Evolutionary conservation across 2,797 vertebrate genomes (phyloP), one percentile per base, ranked within the genome.

Genomic region (Rallus crepitans): DNA sequence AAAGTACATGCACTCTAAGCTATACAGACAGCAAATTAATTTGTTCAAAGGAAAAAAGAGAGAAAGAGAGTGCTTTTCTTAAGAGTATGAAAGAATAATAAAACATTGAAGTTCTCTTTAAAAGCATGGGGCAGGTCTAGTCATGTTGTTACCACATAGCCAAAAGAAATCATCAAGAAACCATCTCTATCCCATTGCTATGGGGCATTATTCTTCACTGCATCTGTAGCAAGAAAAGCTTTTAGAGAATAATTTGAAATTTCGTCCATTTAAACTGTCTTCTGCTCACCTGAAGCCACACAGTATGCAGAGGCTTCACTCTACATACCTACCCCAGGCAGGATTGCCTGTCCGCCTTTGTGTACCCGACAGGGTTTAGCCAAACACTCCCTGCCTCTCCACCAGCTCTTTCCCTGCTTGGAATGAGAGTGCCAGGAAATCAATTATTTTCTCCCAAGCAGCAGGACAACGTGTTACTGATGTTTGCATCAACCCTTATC

Each of bases 21-120:
- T 91, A 66, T 27, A 85, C n/a, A 76, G 75, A 72, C 64, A 79
- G 47, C 28, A 96, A 95, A 96, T 89, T 42, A 71, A 65, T 89
- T 95, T 90, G 66, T 93, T 89, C 66, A 91, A 91, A 97, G n/a
- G 53, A 95, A 90, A 91, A 63, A 30, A 53, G 42, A 47, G 50
- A 90, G 45, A 81, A 65, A 81, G 68, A 47, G 15, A 79, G 39
- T 6, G 23, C 7, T 35, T 92, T 90, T 92, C 30, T 72, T 79
- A 28, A 37, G 52, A 65, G 8, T 63, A 31, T 53, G 80, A 64
- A 82, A 94, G 30, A 78, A 57, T 33, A 94, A 82, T 28, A 71
- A 86, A 87, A 47, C 59, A 45, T 4, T 57, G 33, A 94, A 68
- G 12, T 33, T 87, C 31, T 78, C 77, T 91, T 70, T 82, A 56